Base-by-base conservation (phyloP, 2,113 vertebrate species). In the Tychaedon coryphoeus region DNA sequence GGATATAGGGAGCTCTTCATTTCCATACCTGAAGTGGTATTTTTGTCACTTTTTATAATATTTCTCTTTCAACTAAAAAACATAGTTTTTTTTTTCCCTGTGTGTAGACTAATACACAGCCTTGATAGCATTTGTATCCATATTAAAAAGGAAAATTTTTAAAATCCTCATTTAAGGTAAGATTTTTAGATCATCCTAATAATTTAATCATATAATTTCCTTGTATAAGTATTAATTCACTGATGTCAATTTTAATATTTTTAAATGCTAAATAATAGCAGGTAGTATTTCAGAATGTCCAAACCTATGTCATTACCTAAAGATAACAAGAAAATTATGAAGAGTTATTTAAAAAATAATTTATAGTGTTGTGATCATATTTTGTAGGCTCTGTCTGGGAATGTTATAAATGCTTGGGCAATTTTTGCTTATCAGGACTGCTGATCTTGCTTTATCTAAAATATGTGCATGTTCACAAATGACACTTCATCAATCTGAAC, bases 391-490 rank as follows among this genome's bases (percentile, higher is more conserved):
- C 8, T 80, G 3, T 87, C 29, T 84, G 29, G 40, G 26, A 47
- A 26, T 29, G 20, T 26, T 92, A 29, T 18, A 54, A 83, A 66
- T 78, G 23, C 19, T 42, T 47, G 24, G 60, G 31, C 31, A 78
- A 14, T n/a, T 76, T 20, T 15, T 87, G 13, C 15, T 64, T 82
- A 45, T 69, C 48, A 82, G 38, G 48, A 33, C 6, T 43, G 38
- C 40, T 87, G 24, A 53, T 83, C 60, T 64, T 95, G 62, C 36
- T 88, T 82, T 90, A 69, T 66, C 23, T 94, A n/a, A 87, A 96
- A 51, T 71, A 43, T 24, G 18, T 66, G 13, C 15, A 4, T 72
- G n/a, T 48, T 50, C n/a, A 90, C 36, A 94, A 66, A 48, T 79
- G 66, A 26, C 12, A 73, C 45, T 72, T 78, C 31, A 65, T 88